Conservation (phyloP, 2,113 vertebrate genomes). For the Rynchops niger region DNA sequence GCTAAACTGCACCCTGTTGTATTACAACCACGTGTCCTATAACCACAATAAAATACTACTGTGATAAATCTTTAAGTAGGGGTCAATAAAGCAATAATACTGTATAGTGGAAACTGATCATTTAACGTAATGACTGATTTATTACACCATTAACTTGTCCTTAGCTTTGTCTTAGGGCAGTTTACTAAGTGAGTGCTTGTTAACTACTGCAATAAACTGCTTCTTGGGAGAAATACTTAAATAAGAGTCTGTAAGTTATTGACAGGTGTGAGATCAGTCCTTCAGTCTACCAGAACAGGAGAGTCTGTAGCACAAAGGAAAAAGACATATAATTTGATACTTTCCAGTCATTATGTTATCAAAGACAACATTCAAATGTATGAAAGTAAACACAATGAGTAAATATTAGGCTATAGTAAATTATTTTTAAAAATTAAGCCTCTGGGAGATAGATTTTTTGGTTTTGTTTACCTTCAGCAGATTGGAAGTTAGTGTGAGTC, state of each 20-base stretch:
- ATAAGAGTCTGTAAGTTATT: constrained; percentile 2
- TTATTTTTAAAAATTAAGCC: background rate
- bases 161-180: constrained; percentile 57
- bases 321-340: background rate
- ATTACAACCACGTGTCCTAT: constrained; percentile 58
- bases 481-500: background rate
- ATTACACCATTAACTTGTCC: constrained; percentile 72
- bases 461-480: background rate
- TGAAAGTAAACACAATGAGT: background rate
- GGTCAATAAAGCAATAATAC: constrained; percentile 77
- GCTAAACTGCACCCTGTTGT: constrained; percentile 58
- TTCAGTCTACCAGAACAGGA: background rate
- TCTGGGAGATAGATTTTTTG: background rate
- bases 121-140: constrained; percentile 74
- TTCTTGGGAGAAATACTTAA: constrained; percentile 54
- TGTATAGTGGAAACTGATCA: constrained; percentile 63
- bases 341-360: background rate
- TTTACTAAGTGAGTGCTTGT: constrained; percentile 68
- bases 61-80: constrained; percentile 71
- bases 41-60: constrained; percentile 66
- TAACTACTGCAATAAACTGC: constrained; percentile 68
- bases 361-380: background rate
- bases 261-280: background rate
- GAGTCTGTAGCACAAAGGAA: background rate
- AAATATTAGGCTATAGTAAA: background rate